Evolutionary conservation across 1,140 invertebrate genomes (phyloP).

Genomic region (Venturia canescens): DNA sequence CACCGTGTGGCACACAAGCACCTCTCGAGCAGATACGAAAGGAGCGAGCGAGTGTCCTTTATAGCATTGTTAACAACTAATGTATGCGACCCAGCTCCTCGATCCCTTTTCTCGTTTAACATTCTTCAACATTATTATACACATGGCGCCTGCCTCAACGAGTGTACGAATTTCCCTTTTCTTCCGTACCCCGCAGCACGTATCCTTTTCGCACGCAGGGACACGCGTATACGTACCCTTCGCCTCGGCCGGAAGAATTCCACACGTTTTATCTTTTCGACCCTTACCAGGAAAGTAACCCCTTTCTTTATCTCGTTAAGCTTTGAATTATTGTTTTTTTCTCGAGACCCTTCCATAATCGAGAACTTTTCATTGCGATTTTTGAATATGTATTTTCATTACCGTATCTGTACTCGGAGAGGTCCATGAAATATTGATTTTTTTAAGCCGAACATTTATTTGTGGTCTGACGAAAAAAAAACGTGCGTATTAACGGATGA

Average conservation of each 20-base stretch:
- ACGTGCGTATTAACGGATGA: no score
- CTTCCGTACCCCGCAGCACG: neutral
- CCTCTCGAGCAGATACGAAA: slow-evolving; percentile 33
- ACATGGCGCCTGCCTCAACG: slow-evolving; percentile 73
- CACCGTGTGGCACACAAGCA: slow-evolving; percentile 28
- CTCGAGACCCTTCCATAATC: neutral
- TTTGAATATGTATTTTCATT: neutral
- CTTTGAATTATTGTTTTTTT: slow-evolving; percentile 40
- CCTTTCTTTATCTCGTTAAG: slow-evolving; percentile 45
- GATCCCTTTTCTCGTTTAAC: slow-evolving; percentile 70
- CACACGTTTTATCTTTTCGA: slow-evolving; percentile 42
- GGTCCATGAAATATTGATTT: neutral
- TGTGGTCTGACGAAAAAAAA: no score
- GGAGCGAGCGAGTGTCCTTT: slow-evolving; percentile 74
- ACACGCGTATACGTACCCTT: neutral
- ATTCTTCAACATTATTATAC: slow-evolving; percentile 78
- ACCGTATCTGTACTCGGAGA: no score
- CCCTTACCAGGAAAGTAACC: slow-evolving; percentile 33
- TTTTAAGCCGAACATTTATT: no score
- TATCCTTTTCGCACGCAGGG: slow-evolving; percentile 21
- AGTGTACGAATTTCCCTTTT: slow-evolving; percentile 30
- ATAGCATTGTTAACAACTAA: slow-evolving; percentile 78
- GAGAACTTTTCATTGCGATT: neutral
- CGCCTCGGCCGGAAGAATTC: slow-evolving; percentile 25
- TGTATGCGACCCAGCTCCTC: slow-evolving; percentile 71